Percentiles rank a stretch among this genome's conserved stretches.
Conservation (phyloP, 2,113 vertebrate species). For the Ciconia maguari region DNA sequence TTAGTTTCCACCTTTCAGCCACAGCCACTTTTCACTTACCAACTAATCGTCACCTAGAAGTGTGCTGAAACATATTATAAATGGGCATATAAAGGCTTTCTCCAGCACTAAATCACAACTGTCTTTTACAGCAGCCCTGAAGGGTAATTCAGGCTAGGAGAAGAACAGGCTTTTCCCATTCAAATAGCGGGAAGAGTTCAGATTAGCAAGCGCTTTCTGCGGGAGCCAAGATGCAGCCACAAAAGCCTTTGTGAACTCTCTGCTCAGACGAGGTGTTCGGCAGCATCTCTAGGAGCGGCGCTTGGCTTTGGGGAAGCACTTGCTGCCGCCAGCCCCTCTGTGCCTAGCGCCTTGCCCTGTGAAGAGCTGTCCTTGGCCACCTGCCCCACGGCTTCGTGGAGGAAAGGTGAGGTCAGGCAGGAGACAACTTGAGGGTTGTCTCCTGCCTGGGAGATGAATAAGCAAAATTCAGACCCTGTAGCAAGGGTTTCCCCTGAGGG, state of each 20-base stretch:
- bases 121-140: not conserved
- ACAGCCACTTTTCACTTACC: conserved; percentile 18
- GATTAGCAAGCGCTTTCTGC: not conserved
- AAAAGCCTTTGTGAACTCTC: not conserved
- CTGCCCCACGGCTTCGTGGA: rapidly evolving
- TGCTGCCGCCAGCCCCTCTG: not conserved
- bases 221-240: not conserved
- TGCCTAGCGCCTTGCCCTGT: not conserved
- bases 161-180: not conserved
- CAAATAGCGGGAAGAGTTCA: not conserved
- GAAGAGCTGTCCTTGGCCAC: not conserved
- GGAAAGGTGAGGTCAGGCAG: not conserved
- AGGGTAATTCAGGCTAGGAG: not conserved
- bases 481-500: not conserved
- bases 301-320: not conserved
- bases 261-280: rapidly evolving
- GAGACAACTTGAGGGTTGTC: not conserved
- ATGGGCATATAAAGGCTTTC: not conserved
- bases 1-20: conserved; percentile 29
- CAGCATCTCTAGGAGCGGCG: rapidly evolving
- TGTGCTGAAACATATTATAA: not conserved
- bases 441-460: not conserved
- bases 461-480: not conserved
- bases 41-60: not conserved
- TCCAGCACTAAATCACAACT: not conserved